Evolutionary conservation across 30 jellyfish, hydroid and myxozoan genomes (phyloP).

Genomic region (Hydractinia symbiolongicarpus): DNA sequence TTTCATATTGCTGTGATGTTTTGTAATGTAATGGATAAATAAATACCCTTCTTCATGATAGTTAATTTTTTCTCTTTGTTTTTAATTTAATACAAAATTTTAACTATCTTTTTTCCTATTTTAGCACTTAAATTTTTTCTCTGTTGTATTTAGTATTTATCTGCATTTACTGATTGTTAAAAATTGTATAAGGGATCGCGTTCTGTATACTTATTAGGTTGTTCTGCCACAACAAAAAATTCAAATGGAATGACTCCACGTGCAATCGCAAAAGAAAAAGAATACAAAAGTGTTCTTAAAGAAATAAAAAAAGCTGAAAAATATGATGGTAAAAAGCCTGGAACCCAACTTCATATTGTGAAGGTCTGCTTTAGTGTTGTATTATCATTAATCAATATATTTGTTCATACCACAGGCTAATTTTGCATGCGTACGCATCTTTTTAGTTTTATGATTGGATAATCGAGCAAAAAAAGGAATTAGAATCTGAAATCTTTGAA

Average conservation of each 20-base stretch:
- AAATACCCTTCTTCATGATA: too few relatives aligned
- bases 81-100: too few relatives aligned
- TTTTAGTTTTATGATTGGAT: slow-evolving; percentile 82
- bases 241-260: slow-evolving; percentile 65
- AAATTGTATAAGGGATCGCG: not conserved
- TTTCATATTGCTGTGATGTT: too few relatives aligned
- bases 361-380: slow-evolving; percentile 33
- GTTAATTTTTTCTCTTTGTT: too few relatives aligned
- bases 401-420: not conserved
- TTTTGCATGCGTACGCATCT: not conserved
- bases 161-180: too few relatives aligned
- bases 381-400: not conserved
- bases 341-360: slow-evolving; percentile 62
- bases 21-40: too few relatives aligned
- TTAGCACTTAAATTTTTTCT: too few relatives aligned
- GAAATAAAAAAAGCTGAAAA: slow-evolving; percentile 87
- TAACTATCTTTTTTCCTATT: too few relatives aligned
- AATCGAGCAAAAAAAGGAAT: slow-evolving; percentile 34
- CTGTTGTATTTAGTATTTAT: too few relatives aligned
- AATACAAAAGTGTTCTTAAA: slow-evolving; percentile 70
- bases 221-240: slow-evolving; percentile 64
- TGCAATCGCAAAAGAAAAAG: slow-evolving; percentile 64
- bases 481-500: slow-evolving; percentile 43
- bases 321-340: slow-evolving; percentile 57
- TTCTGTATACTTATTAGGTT: slow-evolving; percentile 37